Evolutionary conservation across 2,888 invertebrate species (phyloP), one percentile per base, ranked within the genome.

Genomic region (Brenthis ino): DNA sequence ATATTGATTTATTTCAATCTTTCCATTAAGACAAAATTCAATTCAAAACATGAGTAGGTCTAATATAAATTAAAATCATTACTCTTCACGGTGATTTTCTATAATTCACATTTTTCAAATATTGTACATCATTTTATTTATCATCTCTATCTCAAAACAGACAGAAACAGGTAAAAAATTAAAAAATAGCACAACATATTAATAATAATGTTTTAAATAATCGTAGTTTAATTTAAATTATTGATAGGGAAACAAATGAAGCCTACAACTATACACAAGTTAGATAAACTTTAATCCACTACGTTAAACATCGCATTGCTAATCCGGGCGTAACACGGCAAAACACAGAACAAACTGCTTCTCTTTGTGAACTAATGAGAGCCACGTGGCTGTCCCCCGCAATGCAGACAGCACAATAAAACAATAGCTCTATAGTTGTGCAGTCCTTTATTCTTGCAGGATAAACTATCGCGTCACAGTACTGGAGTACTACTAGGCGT

Each of bases 301-400:
- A 86, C 85, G 86, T 88, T 89, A 85, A 89, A 84, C 87, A 85
- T 84, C 81, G 83, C 80, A 78, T 84, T 85, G 86, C 85, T 88
- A 91, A 89, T 90, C 88, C 88, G 79, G 86, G 76, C 86, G 85
- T 85, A 88, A 83, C 88, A 86, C 87, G 85, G 89, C 88, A 88
- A 89, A 92, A 90, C 89, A 85, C 85, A 87, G 89, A 85, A 87
- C 87, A 91, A 91, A 91, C 90, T 89, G 87, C 85, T 87, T 84
- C 85, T 87, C 92, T 91, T 91, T 92, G 89, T 91, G 81, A 85
- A 86, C 88, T 92, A 93, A 92, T 91, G 91, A 92, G 89, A 81
- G 91, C 89, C 93, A 93, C 93, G 92, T 93, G 91, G 88, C 91
- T 81, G 84, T 87, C 90, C 88, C 91, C 92, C 87, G 93, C 93